Evolutionary conservation across 1,140 invertebrate species (phyloP).

Genomic region (Mamestra configurata): DNA sequence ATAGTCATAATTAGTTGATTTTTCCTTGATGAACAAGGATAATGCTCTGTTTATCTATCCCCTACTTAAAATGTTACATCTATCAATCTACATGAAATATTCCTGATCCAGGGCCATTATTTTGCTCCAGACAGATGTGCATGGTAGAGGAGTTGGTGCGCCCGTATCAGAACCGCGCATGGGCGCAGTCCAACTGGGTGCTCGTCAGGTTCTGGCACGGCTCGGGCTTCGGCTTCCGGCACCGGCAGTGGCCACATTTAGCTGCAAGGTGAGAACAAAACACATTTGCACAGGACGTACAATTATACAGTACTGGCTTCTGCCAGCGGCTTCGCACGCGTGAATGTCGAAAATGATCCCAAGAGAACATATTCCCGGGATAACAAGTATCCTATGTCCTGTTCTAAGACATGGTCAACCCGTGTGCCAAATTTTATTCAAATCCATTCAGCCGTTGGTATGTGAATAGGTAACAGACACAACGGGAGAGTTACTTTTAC

Average conservation of each 20-base stretch:
- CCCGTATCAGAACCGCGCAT: conserved; percentile 94
- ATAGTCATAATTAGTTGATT: no score
- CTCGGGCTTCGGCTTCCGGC: conserved; percentile 94
- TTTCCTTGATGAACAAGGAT: no score
- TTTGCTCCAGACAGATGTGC: conserved; percentile 84
- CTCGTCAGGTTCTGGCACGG: conserved; percentile 95
- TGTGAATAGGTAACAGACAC: no score
- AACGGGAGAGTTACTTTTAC: no score
- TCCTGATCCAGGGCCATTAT: not conserved
- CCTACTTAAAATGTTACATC: not conserved
- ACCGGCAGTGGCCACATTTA: conserved; percentile 87
- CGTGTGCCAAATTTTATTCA: no score
- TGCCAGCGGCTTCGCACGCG: conserved; percentile 96
- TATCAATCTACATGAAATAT: not conserved
- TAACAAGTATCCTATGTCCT: no score
- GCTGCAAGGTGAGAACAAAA: conserved; percentile 75
- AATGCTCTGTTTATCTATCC: no score
- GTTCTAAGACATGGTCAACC: no score
- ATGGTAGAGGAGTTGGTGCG: conserved; percentile 91
- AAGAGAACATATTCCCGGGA: no score
- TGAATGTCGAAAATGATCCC: no score
- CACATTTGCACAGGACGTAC: not conserved
- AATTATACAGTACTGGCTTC: no score
- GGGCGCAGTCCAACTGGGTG: conserved; percentile 96
- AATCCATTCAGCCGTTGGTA: no score